Conservation (phyloP, 1,140 invertebrate genomes). For the Bathynomus jamesi region DNA sequence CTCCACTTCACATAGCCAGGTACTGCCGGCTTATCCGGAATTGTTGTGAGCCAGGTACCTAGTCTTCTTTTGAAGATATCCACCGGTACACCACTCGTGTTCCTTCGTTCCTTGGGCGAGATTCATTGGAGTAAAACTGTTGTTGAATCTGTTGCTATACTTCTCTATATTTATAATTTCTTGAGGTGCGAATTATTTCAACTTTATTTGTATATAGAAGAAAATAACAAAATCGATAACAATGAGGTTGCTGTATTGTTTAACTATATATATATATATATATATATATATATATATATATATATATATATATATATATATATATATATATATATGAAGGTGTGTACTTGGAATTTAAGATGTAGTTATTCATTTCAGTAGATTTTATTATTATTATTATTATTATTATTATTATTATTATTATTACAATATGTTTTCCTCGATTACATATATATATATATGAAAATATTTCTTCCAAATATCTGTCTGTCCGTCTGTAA, state of each 20-base stretch:
- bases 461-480: background rate
- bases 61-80: too few species aligned
- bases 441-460: background rate
- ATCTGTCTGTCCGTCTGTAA: too few species aligned
- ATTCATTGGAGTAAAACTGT: background rate
- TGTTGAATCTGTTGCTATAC: background rate
- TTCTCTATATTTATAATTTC: too few species aligned
- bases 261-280: slow-evolving; percentile 3
- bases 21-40: background rate
- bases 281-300: slow-evolving; percentile 3
- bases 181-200: too few species aligned
- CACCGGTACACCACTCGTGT: background rate
- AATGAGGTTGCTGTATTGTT: too few species aligned
- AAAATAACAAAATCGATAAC: too few species aligned
- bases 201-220: too few species aligned
- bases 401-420: background rate
- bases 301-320: slow-evolving; percentile 3
- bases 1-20: background rate
- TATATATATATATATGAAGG: background rate
- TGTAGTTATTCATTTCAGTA: background rate
- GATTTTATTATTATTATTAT: background rate
- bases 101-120: background rate
- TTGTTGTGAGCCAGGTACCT: background rate
- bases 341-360: background rate
- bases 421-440: background rate